These are phyloP conservation scores for Chlorodrepanis virens DNA, from an alignment of 2,113 vertebrate genomes.

Conservation along the genomic window DNA sequence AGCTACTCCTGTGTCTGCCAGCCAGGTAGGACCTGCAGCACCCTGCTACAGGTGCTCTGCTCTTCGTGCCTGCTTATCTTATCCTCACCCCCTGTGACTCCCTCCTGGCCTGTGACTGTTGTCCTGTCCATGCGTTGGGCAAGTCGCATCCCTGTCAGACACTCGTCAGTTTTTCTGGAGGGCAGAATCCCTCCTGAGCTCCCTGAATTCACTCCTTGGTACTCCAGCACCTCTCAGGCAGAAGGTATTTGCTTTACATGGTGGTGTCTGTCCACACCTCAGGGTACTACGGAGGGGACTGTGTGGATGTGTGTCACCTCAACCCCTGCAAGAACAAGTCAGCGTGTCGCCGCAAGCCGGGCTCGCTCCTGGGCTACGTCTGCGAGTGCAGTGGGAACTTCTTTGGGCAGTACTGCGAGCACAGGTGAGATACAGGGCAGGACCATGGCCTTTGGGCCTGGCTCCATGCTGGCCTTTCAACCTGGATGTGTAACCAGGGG, in stretches of 20 bases:
- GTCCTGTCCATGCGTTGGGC: neutral
- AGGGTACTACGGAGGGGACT: slow-evolving; percentile 92
- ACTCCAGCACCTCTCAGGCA: neutral
- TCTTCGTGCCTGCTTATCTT: neutral
- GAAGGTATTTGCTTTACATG: neutral
- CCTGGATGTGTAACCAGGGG: neutral
- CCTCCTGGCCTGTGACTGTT: neutral
- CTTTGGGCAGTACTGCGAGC: slow-evolving; percentile 95
- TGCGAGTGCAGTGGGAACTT: slow-evolving; percentile 91
- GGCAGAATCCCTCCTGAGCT: neutral
- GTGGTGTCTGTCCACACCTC: neutral
- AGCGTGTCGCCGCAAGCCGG: slow-evolving; percentile 85
- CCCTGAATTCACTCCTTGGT: neutral
- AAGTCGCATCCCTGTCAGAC: neutral
- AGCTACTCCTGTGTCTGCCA: slow-evolving; percentile 86
- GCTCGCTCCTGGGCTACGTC: slow-evolving; percentile 84
- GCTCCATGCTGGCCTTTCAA: neutral
- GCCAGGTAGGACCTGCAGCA: slow-evolving; percentile 77
- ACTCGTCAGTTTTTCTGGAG: neutral
- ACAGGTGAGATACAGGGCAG: slow-evolving; percentile 79
- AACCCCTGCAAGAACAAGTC: slow-evolving; percentile 97
- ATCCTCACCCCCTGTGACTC: neutral
- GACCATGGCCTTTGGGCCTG: neutral
- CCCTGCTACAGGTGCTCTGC: neutral
- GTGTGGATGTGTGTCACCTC: slow-evolving; percentile 88